phyloP scores from a whole-genome alignment of 2,888 invertebrate species.

The Phania funesta region DNA sequence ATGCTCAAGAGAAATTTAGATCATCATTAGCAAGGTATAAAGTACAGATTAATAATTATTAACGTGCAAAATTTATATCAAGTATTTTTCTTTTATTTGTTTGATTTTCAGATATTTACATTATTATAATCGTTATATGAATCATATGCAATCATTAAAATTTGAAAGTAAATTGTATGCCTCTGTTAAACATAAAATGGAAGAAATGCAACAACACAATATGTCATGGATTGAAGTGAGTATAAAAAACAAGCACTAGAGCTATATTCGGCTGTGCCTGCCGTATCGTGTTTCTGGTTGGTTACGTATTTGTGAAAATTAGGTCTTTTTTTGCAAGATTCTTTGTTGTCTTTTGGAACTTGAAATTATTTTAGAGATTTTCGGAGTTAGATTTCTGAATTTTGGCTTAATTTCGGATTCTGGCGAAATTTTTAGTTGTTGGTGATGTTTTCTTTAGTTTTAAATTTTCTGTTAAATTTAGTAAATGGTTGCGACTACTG shows the following conservation, averaged over 20 bases:
- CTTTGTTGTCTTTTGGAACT: no score
- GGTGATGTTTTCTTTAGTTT: no score
- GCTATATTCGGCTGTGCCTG: background rate
- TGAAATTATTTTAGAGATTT: no score
- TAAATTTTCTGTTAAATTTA: no score
- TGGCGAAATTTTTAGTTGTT: no score
- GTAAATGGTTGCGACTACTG: no score
- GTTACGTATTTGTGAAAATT: no score
- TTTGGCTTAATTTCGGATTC: no score
- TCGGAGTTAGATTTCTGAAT: no score
- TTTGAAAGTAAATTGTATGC: constrained; percentile 98
- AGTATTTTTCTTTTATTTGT: background rate
- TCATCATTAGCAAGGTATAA: constrained; percentile 94
- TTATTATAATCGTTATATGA: constrained; percentile 99
- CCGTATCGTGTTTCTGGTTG: no score
- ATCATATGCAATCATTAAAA: constrained; percentile 98
- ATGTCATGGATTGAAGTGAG: constrained; percentile 99
- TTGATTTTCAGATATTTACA: constrained; percentile 89
- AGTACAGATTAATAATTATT: background rate
- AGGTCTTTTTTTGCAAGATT: no score
- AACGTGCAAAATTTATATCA: background rate
- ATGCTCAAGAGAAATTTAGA: constrained; percentile 96
- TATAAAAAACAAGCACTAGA: background rate
- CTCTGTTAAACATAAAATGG: constrained; percentile 98
- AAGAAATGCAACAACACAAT: constrained; percentile 99